phyloP scores from a whole-genome alignment of 2,113 vertebrate genomes.

The Coreoperca whiteheadi region DNA sequence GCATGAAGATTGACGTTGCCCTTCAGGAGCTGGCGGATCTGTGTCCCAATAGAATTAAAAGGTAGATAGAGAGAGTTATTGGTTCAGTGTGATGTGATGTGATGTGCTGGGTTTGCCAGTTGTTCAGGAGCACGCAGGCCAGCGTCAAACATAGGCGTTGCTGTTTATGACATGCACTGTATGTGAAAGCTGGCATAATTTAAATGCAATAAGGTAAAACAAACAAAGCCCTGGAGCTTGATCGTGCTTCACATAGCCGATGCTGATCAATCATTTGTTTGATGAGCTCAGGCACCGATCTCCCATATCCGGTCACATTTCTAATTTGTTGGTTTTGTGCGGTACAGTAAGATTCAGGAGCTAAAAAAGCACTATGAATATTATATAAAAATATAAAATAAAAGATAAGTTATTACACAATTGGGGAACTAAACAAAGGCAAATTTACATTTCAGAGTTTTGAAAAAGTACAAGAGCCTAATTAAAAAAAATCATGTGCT shows the following conservation, averaged over 20 bases:
- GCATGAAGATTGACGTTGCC: constrained; percentile 80
- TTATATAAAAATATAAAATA: too few relatives aligned
- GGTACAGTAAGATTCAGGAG: background rate
- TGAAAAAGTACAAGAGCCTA: background rate
- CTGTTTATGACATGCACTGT: background rate
- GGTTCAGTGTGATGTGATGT: background rate
- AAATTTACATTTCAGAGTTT: background rate
- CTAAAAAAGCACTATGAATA: background rate
- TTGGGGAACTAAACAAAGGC: too few relatives aligned
- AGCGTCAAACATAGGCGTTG: background rate
- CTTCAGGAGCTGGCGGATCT: constrained; percentile 75
- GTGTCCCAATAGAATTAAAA: constrained; percentile 76
- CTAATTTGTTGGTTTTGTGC: background rate
- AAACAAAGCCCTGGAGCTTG: background rate
- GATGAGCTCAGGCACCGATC: background rate
- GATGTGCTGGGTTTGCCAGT: background rate
- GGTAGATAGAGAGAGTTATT: constrained; percentile 47
- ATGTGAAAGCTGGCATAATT: background rate
- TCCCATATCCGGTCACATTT: background rate
- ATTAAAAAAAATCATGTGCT: background rate
- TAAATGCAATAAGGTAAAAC: background rate
- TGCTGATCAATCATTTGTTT: background rate
- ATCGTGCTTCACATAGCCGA: background rate
- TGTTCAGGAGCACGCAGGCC: background rate
- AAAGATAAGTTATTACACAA: too few relatives aligned